Evolutionary conservation across 1,140 invertebrate genomes (phyloP).

Genomic region (Sinella curviseta): DNA sequence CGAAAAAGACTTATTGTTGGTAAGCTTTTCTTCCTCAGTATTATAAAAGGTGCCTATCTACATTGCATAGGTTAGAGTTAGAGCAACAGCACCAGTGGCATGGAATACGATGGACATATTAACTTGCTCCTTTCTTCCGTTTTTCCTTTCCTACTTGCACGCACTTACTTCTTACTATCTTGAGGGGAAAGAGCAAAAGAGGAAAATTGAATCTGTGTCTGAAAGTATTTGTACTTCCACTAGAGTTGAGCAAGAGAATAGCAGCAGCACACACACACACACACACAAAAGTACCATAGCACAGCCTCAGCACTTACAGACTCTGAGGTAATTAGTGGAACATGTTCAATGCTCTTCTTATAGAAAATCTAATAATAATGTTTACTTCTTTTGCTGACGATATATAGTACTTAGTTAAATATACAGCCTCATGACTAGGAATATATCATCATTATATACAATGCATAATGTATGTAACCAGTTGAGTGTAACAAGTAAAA

Average conservation of each 20-base stretch:
- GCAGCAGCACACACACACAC: too few species aligned
- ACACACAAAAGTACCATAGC: too few species aligned
- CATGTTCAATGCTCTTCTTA: not conserved
- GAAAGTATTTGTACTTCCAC: not conserved
- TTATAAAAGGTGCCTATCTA: too few species aligned
- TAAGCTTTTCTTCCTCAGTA: not conserved
- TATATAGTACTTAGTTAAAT: not conserved
- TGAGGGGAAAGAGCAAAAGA: not conserved
- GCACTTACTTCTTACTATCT: not conserved
- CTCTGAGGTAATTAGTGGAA: not conserved
- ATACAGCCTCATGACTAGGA: not conserved
- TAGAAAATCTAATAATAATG: not conserved
- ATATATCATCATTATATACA: too few species aligned
- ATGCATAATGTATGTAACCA: too few species aligned
- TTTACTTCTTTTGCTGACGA: not conserved
- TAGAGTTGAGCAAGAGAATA: not conserved
- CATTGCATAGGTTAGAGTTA: not conserved
- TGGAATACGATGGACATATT: not conserved
- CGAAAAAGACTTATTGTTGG: not conserved
- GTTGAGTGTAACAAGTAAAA: not conserved
- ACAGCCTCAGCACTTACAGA: too few species aligned
- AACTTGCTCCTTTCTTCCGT: not conserved
- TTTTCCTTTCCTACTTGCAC: not conserved
- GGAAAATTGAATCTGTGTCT: not conserved
- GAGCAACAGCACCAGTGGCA: not conserved